A percentile compares a stretch with the other conserved stretches of the same genome.
Evolutionary conservation across 2,888 invertebrate genomes (phyloP).

Genomic region (Gisinianus flammeolus): DNA sequence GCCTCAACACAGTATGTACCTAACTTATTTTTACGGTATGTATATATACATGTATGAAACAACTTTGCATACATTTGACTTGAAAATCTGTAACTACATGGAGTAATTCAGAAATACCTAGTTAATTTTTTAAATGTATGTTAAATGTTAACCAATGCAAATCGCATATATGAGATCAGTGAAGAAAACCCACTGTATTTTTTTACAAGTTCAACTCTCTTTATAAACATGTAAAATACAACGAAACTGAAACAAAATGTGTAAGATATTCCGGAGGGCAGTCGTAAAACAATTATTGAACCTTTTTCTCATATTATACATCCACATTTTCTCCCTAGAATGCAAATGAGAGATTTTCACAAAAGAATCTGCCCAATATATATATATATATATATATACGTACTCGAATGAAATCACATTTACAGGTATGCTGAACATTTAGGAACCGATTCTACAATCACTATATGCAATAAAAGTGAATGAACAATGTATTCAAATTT

Average conservation of each 20-base stretch:
- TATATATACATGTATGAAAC: neutral
- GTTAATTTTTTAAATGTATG: neutral
- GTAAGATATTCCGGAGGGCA: constrained; percentile 6
- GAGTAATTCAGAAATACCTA: neutral
- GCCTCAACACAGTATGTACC: neutral
- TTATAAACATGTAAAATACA: neutral
- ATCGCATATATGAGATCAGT: neutral
- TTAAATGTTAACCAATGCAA: neutral
- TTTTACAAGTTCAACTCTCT: neutral
- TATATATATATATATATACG: neutral
- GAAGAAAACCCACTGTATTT: neutral
- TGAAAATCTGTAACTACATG: neutral
- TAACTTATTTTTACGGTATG: constrained; percentile 1
- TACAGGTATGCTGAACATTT: neutral
- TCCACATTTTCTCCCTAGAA: constrained; percentile 4
- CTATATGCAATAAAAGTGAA: neutral
- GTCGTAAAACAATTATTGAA: constrained; percentile 31
- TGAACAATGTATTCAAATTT: neutral
- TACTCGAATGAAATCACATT: neutral
- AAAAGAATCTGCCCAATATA: neutral
- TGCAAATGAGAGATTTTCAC: constrained; percentile 23
- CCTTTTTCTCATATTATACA: constrained; percentile 17
- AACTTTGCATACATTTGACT: neutral
- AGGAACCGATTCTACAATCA: neutral
- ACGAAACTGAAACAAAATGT: neutral